Evolutionary conservation across 2,888 invertebrate genomes (phyloP).

Genomic region (Leptodirus hochenwartii): DNA sequence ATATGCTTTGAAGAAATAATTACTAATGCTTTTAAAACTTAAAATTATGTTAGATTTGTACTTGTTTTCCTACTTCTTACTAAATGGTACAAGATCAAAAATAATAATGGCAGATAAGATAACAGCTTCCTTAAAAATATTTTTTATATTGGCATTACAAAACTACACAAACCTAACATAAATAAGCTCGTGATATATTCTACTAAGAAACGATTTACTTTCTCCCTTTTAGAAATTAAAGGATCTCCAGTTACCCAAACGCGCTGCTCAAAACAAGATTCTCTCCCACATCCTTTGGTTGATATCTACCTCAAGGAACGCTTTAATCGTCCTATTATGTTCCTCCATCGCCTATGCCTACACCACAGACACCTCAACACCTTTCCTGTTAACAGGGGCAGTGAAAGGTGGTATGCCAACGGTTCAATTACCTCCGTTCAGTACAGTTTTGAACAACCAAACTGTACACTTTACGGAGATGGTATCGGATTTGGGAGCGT

Average conservation of each 20-base stretch:
- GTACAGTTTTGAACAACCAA: constrained; percentile 37
- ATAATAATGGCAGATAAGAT: too few relatives aligned
- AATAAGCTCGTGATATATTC: too few relatives aligned
- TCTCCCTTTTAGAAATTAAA: constrained; percentile 54
- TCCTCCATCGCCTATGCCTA: constrained; percentile 46
- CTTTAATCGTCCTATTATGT: constrained; percentile 58
- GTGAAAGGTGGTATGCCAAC: constrained; percentile 59
- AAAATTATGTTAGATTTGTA: too few relatives aligned
- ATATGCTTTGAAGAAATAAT: too few relatives aligned
- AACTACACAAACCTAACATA: too few relatives aligned
- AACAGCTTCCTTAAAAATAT: too few relatives aligned
- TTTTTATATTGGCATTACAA: too few relatives aligned
- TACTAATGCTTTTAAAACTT: too few relatives aligned
- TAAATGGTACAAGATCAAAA: too few relatives aligned
- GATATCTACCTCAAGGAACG: constrained; percentile 66
- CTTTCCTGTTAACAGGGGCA: constrained; percentile 56
- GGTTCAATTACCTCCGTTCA: constrained; percentile 50
- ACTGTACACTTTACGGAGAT: constrained; percentile 46
- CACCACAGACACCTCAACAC: constrained; percentile 31
- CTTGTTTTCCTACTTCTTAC: too few relatives aligned
- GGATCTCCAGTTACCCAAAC: constrained; percentile 36
- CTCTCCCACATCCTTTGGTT: constrained; percentile 52
- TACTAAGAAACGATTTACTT: too few relatives aligned
- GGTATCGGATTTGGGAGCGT: constrained; percentile 66
- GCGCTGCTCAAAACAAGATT: constrained; percentile 24